phyloP scores from a whole-genome alignment of 2,797 vertebrate genomes.

The Mormyrops boulengeri region DNA sequence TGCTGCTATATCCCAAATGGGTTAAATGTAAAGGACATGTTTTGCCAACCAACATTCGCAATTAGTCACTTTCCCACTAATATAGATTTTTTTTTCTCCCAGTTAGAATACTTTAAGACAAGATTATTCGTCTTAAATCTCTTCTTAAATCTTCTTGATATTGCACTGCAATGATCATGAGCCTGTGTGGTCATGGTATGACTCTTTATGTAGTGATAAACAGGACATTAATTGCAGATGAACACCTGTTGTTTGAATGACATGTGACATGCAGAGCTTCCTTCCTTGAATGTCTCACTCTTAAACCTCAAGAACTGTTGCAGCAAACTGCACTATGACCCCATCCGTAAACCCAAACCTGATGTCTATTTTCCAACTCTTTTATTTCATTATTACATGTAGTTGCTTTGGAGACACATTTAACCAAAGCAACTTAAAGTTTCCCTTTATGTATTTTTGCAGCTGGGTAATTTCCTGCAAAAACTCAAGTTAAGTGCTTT shows the following conservation, averaged over 20 bases:
- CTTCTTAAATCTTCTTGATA: neutral
- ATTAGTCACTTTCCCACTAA: neutral
- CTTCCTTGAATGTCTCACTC: neutral
- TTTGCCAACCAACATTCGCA: neutral
- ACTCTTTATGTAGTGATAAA: neutral
- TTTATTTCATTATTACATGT: neutral
- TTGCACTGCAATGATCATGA: neutral
- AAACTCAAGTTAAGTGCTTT: neutral
- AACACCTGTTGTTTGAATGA: neutral
- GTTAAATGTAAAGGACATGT: neutral
- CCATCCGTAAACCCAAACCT: neutral
- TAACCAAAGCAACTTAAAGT: neutral
- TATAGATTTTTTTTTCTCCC: neutral
- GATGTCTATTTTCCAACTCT: neutral
- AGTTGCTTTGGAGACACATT: neutral
- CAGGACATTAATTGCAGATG: neutral
- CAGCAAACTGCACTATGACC: neutral
- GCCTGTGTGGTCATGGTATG: neutral
- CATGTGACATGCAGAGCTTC: neutral
- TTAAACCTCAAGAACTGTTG: neutral
- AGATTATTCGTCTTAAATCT: neutral
- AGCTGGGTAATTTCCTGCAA: neutral
- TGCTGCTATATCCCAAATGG: neutral
- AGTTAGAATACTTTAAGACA: neutral
- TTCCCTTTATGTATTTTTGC: neutral